phyloP scores from a whole-genome alignment of 1,140 invertebrate genomes.

The Helicoverpa zea region DNA sequence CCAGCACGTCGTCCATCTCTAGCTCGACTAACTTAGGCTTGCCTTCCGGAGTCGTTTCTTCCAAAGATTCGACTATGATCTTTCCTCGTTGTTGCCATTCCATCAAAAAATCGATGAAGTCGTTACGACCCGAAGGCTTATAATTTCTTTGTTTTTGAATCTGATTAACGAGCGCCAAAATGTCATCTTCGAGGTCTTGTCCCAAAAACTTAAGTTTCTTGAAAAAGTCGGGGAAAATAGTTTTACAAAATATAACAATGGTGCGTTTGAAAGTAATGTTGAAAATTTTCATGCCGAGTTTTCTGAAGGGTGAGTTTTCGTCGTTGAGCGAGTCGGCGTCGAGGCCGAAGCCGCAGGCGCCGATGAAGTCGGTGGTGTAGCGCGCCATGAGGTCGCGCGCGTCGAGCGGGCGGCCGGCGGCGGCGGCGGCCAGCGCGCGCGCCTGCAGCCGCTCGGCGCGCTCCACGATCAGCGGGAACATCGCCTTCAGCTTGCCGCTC shows the following conservation, averaged over 20 bases:
- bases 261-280: conserved; percentile 47
- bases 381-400: conserved; percentile 80
- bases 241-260: conserved; percentile 57
- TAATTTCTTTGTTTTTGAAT: conserved; percentile 66
- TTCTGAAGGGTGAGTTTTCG: conserved; percentile 73
- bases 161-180: conserved; percentile 58
- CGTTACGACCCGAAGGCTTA: conserved; percentile 78
- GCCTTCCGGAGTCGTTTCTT: conserved; percentile 78
- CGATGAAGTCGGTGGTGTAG: conserved; percentile 86
- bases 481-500: conserved; percentile 86
- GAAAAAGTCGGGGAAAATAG: conserved; percentile 64
- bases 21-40: conserved; percentile 59
- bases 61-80: conserved; percentile 73
- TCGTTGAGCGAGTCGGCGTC: conserved; percentile 74
- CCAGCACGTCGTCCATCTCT: conserved; percentile 66
- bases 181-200: conserved; percentile 57
- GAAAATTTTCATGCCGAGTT: conserved; percentile 77
- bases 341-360: conserved; percentile 80
- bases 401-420: conserved; percentile 64
- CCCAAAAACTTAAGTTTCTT: conserved; percentile 58
- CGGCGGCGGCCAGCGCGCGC: conserved; percentile 54
- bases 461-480: conserved; percentile 83
- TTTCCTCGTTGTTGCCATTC: conserved; percentile 82
- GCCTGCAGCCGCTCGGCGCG: conserved; percentile 71
- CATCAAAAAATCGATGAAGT: conserved; percentile 88